These are phyloP conservation scores for Sipha maydis DNA, from an alignment of 2,888 invertebrate genomes.

Conservation along the genomic window DNA sequence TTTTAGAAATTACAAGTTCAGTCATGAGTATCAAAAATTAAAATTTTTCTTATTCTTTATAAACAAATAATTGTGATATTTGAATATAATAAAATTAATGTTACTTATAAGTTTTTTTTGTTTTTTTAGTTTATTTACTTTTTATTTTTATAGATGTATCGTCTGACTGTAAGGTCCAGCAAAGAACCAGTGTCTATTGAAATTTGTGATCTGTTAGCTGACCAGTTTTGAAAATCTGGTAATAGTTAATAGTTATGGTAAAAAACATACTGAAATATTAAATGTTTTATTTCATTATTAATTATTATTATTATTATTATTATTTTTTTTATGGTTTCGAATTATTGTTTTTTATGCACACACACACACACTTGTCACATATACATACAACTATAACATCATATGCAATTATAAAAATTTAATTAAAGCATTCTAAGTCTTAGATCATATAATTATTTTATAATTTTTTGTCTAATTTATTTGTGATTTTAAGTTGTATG, in stretches of 20 bases:
- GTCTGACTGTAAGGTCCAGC: constrained; percentile 96
- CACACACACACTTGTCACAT: constrained; percentile 1
- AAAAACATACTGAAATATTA: constrained; percentile 24
- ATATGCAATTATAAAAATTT: neutral
- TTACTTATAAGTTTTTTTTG: neutral
- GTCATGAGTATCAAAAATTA: too few relatives aligned
- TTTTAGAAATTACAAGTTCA: too few relatives aligned
- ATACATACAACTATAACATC: constrained; percentile 11
- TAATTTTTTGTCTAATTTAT: constrained; percentile 35
- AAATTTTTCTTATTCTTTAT: too few relatives aligned
- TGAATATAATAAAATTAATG: neutral
- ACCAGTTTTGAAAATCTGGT: constrained; percentile 82
- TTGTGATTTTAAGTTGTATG: constrained; percentile 40
- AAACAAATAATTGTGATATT: too few relatives aligned
- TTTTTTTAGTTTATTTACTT: neutral
- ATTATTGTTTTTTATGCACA: constrained; percentile 47
- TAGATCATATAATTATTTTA: constrained; percentile 29
- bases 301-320: too few relatives aligned
- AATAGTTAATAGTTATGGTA: constrained; percentile 23
- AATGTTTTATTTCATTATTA: constrained; percentile 1
- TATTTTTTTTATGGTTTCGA: constrained; percentile 34
- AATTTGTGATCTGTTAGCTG: constrained; percentile 91
- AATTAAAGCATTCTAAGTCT: constrained; percentile 32
- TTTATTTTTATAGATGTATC: constrained; percentile 85
- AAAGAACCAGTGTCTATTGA: constrained; percentile 94